phyloP scores from a whole-genome alignment of 2,888 invertebrate species.

The Dorcus parallelipipedus region DNA sequence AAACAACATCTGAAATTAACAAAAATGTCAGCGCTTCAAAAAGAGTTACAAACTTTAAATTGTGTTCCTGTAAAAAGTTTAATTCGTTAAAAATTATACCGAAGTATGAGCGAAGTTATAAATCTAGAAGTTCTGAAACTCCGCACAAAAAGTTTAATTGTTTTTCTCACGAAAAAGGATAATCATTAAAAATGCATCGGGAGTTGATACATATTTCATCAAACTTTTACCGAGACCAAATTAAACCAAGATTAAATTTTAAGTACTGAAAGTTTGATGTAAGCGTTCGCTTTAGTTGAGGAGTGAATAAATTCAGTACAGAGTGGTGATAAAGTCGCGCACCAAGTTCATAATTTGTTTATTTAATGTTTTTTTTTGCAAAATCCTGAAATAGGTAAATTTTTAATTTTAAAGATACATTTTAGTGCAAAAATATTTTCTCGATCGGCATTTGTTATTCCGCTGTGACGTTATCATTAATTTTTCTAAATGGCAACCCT shows the following conservation, averaged over 20 bases:
- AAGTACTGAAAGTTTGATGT: not conserved
- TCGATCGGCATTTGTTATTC: too few relatives aligned
- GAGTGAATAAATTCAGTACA: too few relatives aligned
- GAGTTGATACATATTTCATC: slow-evolving; percentile 31
- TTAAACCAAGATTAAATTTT: slow-evolving; percentile 1
- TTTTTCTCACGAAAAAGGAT: slow-evolving; percentile 13
- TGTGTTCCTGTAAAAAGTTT: slow-evolving; percentile 5
- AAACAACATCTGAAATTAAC: too few relatives aligned
- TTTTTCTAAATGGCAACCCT: too few relatives aligned
- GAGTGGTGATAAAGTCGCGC: too few relatives aligned
- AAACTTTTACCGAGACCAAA: slow-evolving; percentile 21
- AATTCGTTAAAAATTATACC: slow-evolving; percentile 12
- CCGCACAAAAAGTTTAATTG: slow-evolving; percentile 9
- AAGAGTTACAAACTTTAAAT: not conserved
- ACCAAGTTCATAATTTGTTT: too few relatives aligned
- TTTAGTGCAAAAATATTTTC: too few relatives aligned
- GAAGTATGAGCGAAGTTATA: slow-evolving; percentile 10
- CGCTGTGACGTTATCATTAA: too few relatives aligned
- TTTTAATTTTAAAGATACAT: too few relatives aligned
- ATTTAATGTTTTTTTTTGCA: too few relatives aligned
- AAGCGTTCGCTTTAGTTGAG: not conserved
- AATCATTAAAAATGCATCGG: slow-evolving; percentile 38
- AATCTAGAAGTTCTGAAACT: slow-evolving; percentile 4
- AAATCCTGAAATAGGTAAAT: too few relatives aligned
- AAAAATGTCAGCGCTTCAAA: too few relatives aligned